Conservation (phyloP, 2,888 invertebrate species). For the Apodemia duryi region DNA sequence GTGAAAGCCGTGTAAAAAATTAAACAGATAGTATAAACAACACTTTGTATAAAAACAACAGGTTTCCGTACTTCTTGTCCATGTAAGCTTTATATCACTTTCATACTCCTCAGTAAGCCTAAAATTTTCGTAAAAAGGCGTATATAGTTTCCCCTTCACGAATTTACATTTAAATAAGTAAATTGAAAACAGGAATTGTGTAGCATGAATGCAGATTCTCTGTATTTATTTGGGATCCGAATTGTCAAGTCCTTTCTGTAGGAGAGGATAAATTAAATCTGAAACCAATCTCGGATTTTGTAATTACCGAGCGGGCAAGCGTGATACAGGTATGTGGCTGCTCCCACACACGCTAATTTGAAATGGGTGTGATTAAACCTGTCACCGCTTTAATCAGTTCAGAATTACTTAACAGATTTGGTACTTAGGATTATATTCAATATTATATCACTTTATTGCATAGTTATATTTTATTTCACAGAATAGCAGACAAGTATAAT, state of each 20-base stretch:
- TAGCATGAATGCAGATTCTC: not conserved
- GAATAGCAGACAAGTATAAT: too few relatives aligned
- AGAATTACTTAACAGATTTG: not conserved
- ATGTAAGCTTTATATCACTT: too few relatives aligned
- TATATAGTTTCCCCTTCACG: too few relatives aligned
- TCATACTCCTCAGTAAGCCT: too few relatives aligned
- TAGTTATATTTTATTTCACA: too few relatives aligned
- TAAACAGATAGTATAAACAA: too few relatives aligned
- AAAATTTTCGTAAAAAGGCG: too few relatives aligned
- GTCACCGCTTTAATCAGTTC: not conserved
- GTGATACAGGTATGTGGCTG: conserved; percentile 6
- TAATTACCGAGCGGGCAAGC: not conserved
- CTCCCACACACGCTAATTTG: conserved; percentile 11
- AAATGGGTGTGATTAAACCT: conserved; percentile 5
- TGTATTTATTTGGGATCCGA: not conserved
- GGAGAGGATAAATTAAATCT: not conserved
- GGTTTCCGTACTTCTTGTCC: too few relatives aligned
- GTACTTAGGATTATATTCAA: not conserved
- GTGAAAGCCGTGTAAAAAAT: too few relatives aligned
- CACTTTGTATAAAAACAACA: too few relatives aligned
- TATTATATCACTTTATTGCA: too few relatives aligned
- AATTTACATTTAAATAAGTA: too few relatives aligned
- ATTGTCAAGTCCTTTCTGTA: not conserved
- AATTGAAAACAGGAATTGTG: not conserved
- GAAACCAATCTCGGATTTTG: not conserved